These are phyloP conservation scores for Lypha dubia DNA, from an alignment of 2,888 invertebrate species.

Conservation along the genomic window DNA sequence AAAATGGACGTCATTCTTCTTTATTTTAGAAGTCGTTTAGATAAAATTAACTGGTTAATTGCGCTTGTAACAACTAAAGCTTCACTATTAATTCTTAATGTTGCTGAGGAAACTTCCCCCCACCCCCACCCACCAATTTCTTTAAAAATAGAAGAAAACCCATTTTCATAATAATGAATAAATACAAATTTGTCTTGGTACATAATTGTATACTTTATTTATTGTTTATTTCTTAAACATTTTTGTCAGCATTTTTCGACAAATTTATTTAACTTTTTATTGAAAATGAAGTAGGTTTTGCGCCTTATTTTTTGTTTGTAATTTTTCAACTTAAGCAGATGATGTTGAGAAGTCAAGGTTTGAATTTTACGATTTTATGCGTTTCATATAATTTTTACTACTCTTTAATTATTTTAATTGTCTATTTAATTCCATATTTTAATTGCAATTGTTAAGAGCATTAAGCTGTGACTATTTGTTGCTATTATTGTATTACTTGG, in stretches of 20 bases:
- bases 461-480: conserved; percentile 22
- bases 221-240: not conserved
- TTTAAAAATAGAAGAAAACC: too few species aligned
- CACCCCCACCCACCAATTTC: too few species aligned
- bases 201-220: conserved; percentile 1
- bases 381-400: not conserved
- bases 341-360: conserved; percentile 53
- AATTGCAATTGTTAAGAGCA: conserved; percentile 48
- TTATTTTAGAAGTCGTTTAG: too few species aligned
- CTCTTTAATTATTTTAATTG: conserved; percentile 42
- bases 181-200: not conserved
- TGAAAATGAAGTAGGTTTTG: conserved; percentile 19
- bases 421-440: conserved; percentile 62
- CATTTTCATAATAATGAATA: not conserved
- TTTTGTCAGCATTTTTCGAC: not conserved
- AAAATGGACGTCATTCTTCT: too few species aligned
- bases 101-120: not conserved
- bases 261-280: not conserved
- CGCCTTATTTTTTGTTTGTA: not conserved
- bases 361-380: conserved; percentile 28
- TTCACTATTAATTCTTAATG: not conserved
- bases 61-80: too few species aligned
- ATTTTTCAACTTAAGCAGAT: not conserved
- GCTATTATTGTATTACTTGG: conserved; percentile 27
- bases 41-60: too few species aligned